A percentile compares a stretch with the other conserved stretches of the same genome.
Conservation (phyloP, 2,113 vertebrate genomes). For the Myrmophylax atrothorax region DNA sequence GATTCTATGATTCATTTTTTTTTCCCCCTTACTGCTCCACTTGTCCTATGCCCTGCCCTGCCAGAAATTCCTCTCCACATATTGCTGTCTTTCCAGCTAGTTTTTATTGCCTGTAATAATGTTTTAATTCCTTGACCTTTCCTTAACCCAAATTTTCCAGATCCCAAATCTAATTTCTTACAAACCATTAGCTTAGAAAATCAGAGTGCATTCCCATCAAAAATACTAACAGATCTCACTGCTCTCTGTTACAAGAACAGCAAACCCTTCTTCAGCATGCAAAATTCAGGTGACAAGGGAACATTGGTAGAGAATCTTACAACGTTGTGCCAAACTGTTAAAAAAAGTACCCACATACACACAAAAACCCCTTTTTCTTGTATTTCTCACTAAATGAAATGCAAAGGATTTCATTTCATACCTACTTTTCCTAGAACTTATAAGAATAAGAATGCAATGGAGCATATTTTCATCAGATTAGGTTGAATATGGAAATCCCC, state of each 20-base stretch:
- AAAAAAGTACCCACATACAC: accelerated
- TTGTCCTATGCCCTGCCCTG: background rate
- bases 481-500: background rate
- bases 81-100: background rate
- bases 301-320: background rate
- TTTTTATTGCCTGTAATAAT: conserved; percentile 31
- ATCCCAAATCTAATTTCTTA: conserved; percentile 51
- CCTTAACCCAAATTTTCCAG: conserved; percentile 38
- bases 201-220: background rate
- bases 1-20: background rate
- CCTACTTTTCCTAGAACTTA: background rate
- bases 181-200: background rate
- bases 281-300: background rate
- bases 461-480: background rate
- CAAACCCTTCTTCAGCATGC: background rate
- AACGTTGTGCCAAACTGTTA: background rate
- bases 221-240: background rate
- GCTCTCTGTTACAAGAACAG: background rate
- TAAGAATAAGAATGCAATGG: background rate
- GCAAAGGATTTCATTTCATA: background rate
- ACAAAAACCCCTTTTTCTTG: background rate
- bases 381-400: background rate
- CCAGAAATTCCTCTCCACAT: background rate
- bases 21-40: background rate
- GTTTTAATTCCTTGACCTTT: conserved; percentile 44